Percentiles rank a stretch among this genome's conserved stretches.
These are phyloP conservation scores for Sarotherodon lohbergeri DNA, from an alignment of 2,113 vertebrate species.

Conservation along the genomic window DNA sequence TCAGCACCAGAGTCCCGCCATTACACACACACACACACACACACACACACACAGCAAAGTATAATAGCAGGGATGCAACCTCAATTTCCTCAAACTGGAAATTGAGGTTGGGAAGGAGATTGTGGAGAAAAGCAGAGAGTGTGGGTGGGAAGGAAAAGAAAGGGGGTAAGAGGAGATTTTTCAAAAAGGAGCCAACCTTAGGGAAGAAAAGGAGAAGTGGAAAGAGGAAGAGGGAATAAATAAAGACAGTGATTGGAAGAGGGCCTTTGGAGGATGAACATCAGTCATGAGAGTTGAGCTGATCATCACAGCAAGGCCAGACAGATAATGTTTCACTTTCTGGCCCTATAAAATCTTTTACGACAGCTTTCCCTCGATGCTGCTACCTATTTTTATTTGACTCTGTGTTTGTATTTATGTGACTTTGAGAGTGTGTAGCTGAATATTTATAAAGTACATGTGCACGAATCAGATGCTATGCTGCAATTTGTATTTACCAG, in stretches of 20 bases:
- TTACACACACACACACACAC: background rate
- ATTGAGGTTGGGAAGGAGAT: conserved; percentile 31
- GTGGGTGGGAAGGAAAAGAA: background rate
- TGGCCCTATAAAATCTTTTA: conserved; percentile 55
- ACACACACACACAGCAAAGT: background rate
- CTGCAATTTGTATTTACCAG: background rate
- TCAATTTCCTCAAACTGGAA: conserved; percentile 5
- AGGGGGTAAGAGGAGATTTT: background rate
- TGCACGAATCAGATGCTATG: background rate
- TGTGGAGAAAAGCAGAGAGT: background rate
- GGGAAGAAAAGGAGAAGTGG: background rate
- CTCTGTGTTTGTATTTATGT: conserved; percentile 16
- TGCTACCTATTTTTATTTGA: conserved; percentile 50
- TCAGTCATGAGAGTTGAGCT: conserved; percentile 37
- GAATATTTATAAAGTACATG: background rate
- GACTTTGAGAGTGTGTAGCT: background rate
- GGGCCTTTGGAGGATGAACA: conserved; percentile 8
- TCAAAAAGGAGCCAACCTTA: background rate
- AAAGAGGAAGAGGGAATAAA: background rate
- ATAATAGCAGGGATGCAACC: conserved; percentile 9
- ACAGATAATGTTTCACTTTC: conserved; percentile 59
- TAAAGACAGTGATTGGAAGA: background rate
- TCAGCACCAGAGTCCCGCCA: background rate
- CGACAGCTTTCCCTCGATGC: conserved; percentile 26
- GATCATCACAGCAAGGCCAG: conserved; percentile 34